Evolutionary conservation across 1,140 invertebrate genomes (phyloP).

Genomic region (Drosophila bocki): DNA sequence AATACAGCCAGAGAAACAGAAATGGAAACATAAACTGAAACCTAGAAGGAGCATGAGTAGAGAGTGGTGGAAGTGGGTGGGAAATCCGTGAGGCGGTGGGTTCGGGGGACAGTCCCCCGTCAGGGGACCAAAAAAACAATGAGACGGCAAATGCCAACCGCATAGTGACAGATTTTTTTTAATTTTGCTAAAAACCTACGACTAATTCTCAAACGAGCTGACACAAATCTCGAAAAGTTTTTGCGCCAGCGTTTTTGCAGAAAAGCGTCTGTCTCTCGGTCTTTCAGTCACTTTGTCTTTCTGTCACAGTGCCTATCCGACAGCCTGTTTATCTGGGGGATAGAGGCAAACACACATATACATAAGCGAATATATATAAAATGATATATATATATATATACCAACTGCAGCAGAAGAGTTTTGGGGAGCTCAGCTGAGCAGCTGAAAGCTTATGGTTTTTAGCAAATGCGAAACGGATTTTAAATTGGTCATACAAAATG

Average conservation of each 20-base stretch:
- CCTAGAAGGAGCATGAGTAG: background rate
- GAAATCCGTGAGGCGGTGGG: background rate
- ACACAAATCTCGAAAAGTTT: conserved; percentile 80
- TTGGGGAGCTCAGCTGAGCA: conserved; percentile 19
- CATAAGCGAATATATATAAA: conserved; percentile 1
- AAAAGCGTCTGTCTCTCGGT: conserved; percentile 35
- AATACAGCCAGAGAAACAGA: conserved; percentile 30
- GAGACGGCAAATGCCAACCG: conserved; percentile 72
- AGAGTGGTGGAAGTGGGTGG: conserved; percentile 7
- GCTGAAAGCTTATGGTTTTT: conserved; percentile 24
- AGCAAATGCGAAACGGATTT: conserved; percentile 13
- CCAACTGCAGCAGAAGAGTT: conserved; percentile 19
- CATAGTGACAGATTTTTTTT: conserved; percentile 77
- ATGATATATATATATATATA: background rate
- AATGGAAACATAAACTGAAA: conserved; percentile 42
- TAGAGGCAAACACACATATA: background rate
- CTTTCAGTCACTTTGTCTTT: conserved; percentile 37
- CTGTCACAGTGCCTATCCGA: conserved; percentile 45
- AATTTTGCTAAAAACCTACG: conserved; percentile 82
- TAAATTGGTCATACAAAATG: conserved; percentile 7
- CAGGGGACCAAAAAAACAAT: conserved; percentile 66
- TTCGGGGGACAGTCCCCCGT: conserved; percentile 1
- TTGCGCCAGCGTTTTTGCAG: conserved; percentile 69
- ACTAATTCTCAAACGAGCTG: conserved; percentile 83
- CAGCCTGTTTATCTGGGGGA: conserved; percentile 23